These are phyloP conservation scores for Leptopilina myrica DNA, from an alignment of 2,888 invertebrate genomes.

Conservation along the genomic window DNA sequence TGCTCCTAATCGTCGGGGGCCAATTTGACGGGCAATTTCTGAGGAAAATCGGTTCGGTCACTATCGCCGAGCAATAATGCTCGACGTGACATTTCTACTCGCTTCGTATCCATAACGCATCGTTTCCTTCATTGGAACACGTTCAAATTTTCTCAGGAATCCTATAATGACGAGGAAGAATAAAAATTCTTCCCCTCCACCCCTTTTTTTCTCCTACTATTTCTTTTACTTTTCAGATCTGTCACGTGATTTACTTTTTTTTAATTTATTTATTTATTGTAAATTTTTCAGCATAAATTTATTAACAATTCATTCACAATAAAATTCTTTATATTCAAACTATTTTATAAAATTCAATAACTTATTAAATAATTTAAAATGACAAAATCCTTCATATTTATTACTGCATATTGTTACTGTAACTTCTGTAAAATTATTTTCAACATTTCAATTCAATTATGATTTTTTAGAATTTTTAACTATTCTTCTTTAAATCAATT, in stretches of 20 bases:
- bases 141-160: slow-evolving; percentile 32
- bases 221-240: not conserved
- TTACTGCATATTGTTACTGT: no score
- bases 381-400: no score
- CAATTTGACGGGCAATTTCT: slow-evolving; percentile 76
- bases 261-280: not conserved
- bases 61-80: slow-evolving; percentile 48
- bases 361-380: no score
- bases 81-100: slow-evolving; percentile 28
- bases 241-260: not conserved
- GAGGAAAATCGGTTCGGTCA: slow-evolving; percentile 74
- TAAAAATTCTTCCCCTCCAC: not conserved
- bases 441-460: no score
- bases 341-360: no score
- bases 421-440: no score
- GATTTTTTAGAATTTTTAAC: no score
- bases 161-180: slow-evolving; percentile 1
- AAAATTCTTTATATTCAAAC: no score
- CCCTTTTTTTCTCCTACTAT: not conserved
- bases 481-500: no score
- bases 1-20: slow-evolving; percentile 68
- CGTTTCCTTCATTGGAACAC: slow-evolving; percentile 41
- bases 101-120: slow-evolving; percentile 38
- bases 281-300: slow-evolving; percentile 3
- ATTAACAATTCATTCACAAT: not conserved